Conservation (phyloP, 2,113 vertebrate species). For the Cygnus atratus region DNA sequence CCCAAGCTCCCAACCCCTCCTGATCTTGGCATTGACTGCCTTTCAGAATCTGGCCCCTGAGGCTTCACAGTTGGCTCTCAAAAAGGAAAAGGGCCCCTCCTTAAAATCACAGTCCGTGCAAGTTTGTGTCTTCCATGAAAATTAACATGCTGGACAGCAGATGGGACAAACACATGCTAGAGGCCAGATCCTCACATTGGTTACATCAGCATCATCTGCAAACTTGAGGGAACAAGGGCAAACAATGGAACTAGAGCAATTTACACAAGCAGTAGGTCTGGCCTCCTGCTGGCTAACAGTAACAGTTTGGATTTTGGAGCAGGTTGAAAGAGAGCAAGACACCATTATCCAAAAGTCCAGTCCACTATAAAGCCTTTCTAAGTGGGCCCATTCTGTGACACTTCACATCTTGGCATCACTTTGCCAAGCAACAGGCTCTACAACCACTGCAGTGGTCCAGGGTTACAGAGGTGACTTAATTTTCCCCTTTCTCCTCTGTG, state of each 20-base stretch:
- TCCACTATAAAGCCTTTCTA: neutral
- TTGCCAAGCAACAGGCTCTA: neutral
- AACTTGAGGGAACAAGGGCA: conserved; percentile 45
- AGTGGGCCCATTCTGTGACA: neutral
- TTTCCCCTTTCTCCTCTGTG: neutral
- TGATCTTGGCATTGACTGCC: conserved; percentile 38
- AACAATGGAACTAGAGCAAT: conserved; percentile 27
- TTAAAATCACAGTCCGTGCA: conserved; percentile 54
- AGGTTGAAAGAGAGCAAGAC: neutral
- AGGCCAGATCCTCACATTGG: conserved; percentile 58
- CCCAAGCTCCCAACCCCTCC: neutral
- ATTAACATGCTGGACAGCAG: conserved; percentile 66
- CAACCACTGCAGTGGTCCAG: neutral
- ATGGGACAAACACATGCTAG: conserved; percentile 68
- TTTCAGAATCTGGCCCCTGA: conserved; percentile 43
- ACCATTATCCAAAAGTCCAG: neutral
- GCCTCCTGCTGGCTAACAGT: neutral
- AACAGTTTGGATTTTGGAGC: neutral
- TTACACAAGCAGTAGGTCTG: conserved; percentile 6
- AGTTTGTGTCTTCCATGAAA: conserved; percentile 53
- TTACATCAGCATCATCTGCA: conserved; percentile 37
- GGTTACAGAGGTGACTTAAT: neutral
- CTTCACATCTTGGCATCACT: neutral
- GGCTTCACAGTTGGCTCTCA: conserved; percentile 52
- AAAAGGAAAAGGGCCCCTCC: conserved; percentile 34